Conservation (phyloP, 2,113 vertebrate genomes). For the Apteryx owenii region DNA sequence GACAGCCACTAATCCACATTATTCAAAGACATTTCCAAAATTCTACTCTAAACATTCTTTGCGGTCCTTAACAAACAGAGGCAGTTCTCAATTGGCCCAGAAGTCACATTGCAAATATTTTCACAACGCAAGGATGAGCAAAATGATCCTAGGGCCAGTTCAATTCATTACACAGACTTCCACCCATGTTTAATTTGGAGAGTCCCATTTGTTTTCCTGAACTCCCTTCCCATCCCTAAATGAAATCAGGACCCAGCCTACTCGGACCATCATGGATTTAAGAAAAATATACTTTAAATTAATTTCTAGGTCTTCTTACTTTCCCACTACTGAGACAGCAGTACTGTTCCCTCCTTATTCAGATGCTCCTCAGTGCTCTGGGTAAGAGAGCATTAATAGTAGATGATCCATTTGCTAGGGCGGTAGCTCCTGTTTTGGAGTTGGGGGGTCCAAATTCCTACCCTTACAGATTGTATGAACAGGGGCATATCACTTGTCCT, state of each 20-base stretch:
- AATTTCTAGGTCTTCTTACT: conserved; percentile 3
- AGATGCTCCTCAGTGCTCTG: neutral
- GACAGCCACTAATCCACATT: conserved; percentile 9
- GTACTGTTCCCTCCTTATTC: neutral
- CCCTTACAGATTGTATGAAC: neutral
- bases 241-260: conserved; percentile 52
- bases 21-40: conserved; percentile 4
- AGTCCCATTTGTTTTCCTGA: conserved; percentile 40
- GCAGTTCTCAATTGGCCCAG: conserved; percentile 14
- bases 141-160: conserved; percentile 38
- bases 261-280: neutral
- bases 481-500: too few relatives aligned
- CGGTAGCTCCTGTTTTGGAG: neutral
- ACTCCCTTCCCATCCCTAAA: conserved; percentile 37
- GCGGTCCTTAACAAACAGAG: conserved; percentile 47
- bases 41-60: conserved; percentile 42
- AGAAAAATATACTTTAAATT: conserved; percentile 21
- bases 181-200: conserved; percentile 67
- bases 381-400: neutral
- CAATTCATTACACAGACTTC: conserved; percentile 38
- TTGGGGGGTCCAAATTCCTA: neutral
- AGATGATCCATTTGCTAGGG: neutral
- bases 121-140: conserved; percentile 67
- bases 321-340: neutral
- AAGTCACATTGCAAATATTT: conserved; percentile 64